Percentiles rank a stretch among this genome's conserved stretches.
These are phyloP conservation scores for Laterallus jamaicensis DNA, from an alignment of 2,113 vertebrate species.

Conservation along the genomic window DNA sequence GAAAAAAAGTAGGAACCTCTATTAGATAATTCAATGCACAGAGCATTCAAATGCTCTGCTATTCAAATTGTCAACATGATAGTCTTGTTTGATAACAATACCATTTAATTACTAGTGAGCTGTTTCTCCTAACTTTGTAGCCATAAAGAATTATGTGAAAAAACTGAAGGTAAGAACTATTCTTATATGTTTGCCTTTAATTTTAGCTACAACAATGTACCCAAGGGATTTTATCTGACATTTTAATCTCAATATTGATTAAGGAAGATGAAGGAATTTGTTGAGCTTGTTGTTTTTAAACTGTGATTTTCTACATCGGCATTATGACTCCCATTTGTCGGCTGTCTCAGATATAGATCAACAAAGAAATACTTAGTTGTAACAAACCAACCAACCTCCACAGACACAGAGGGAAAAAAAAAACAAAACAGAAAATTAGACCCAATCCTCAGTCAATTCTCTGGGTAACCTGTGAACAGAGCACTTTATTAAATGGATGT, in stretches of 20 bases:
- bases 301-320: neutral
- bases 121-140: neutral
- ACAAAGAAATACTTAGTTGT: neutral
- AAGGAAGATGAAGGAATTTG: neutral
- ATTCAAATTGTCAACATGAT: neutral
- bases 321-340: neutral
- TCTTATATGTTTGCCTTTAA: neutral
- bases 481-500: neutral
- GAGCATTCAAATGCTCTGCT: neutral
- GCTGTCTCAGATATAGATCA: neutral
- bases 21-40: neutral
- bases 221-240: neutral
- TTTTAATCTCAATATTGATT: neutral
- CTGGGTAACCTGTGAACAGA: neutral
- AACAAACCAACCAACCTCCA: neutral
- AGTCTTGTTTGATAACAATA: neutral
- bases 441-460: neutral
- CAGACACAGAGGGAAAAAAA: neutral
- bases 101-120: neutral
- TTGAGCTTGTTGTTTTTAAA: neutral
- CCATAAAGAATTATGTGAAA: neutral
- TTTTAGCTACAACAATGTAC: neutral
- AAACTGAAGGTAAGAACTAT: neutral
- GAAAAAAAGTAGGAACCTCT: neutral
- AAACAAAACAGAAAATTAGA: neutral